Evolutionary conservation across 2,113 vertebrate species (phyloP).

Genomic region (Phrynosoma platyrhinos): DNA sequence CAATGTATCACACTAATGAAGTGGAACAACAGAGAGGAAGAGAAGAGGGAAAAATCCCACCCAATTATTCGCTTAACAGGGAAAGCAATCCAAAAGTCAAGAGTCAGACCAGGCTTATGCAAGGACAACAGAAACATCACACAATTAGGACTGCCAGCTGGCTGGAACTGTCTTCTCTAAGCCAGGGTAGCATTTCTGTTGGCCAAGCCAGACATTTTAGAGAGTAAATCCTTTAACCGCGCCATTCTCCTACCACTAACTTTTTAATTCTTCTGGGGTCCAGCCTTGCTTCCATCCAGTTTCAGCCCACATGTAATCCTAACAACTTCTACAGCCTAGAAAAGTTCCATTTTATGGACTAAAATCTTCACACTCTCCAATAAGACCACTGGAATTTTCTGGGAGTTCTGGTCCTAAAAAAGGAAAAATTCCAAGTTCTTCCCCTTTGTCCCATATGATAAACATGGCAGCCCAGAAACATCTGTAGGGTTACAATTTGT

Average conservation of each 20-base stretch:
- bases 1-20: background rate
- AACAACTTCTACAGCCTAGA: too few species aligned
- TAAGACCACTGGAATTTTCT: too few species aligned
- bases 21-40: background rate
- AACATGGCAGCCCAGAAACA: background rate
- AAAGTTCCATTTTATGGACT: too few species aligned
- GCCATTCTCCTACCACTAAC: background rate
- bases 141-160: background rate
- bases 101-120: slow-evolving; percentile 65
- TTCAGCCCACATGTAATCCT: background rate
- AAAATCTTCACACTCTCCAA: too few species aligned
- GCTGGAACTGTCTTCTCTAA: background rate
- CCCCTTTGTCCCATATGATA: background rate
- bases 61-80: slow-evolving; percentile 11
- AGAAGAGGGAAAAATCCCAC: slow-evolving; percentile 18
- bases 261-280: background rate
- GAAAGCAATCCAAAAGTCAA: slow-evolving; percentile 40
- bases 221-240: background rate
- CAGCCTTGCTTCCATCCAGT: too few species aligned
- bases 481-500: background rate
- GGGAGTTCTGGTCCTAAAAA: too few species aligned
- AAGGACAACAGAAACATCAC: slow-evolving; percentile 12
- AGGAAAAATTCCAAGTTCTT: too few species aligned
- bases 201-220: background rate
- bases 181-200: background rate